A percentile compares a stretch with the other conserved stretches of the same genome.
Evolutionary conservation across 1,140 invertebrate genomes (phyloP).

Genomic region (Cydia pomonella): DNA sequence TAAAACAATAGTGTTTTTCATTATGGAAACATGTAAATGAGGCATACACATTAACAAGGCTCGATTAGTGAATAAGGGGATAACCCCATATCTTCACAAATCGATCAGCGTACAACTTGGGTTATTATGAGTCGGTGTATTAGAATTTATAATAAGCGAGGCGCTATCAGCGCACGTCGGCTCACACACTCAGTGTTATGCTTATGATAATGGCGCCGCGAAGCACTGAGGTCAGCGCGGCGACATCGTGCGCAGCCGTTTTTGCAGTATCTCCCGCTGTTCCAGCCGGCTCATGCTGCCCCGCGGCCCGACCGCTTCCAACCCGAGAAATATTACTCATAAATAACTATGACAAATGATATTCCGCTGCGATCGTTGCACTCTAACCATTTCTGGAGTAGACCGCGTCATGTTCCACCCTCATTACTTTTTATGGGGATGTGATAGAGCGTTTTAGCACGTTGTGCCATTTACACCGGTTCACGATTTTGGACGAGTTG

Average conservation of each 20-base stretch:
- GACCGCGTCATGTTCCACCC: constrained; percentile 36
- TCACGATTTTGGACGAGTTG: constrained; percentile 24
- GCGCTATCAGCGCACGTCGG: constrained; percentile 49
- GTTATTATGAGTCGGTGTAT: constrained; percentile 52
- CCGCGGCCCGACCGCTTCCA: constrained; percentile 41
- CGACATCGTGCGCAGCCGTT: constrained; percentile 67
- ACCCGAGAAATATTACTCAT: constrained; percentile 42
- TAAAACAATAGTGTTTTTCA: no score
- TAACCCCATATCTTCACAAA: not conserved
- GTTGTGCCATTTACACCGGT: constrained; percentile 32
- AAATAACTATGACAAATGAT: constrained; percentile 59
- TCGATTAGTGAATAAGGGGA: no score
- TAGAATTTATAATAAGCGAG: constrained; percentile 58
- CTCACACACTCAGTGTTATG: constrained; percentile 54
- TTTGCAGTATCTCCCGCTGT: constrained; percentile 57
- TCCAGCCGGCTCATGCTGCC: constrained; percentile 39
- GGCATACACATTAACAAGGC: no score
- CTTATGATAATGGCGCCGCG: constrained; percentile 54
- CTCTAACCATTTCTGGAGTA: constrained; percentile 42
- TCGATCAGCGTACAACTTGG: not conserved
- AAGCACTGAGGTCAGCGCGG: constrained; percentile 46
- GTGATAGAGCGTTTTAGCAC: constrained; percentile 44
- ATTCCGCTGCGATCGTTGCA: constrained; percentile 41
- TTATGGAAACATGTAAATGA: no score
- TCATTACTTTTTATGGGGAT: constrained; percentile 52